These are phyloP conservation scores for Phodopus roborovskii DNA, from an alignment of 2,113 vertebrate genomes.

Conservation along the genomic window DNA sequence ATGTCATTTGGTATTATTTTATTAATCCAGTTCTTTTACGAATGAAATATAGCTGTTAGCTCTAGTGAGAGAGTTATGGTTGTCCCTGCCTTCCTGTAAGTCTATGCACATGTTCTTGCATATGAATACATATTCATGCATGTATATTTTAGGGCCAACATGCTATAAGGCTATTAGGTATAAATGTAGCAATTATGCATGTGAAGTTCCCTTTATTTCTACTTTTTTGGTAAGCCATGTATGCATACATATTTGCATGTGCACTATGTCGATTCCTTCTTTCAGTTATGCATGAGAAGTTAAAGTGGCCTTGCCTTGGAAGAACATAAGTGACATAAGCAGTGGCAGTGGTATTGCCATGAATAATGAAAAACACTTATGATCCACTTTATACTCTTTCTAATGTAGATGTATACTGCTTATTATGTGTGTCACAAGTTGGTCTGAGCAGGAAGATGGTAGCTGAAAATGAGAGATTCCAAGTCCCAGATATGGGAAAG, in stretches of 20 bases:
- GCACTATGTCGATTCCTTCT: not conserved
- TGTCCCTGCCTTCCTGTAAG: not conserved
- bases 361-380: conserved; percentile 5
- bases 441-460: not conserved
- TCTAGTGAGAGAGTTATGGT: not conserved
- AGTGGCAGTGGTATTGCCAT: not conserved
- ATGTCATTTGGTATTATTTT: conserved; percentile 4
- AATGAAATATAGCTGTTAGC: not conserved
- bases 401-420: not conserved
- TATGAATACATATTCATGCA: not conserved
- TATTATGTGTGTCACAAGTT: not conserved
- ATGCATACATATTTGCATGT: not conserved
- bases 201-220: not conserved
- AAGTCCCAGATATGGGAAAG: not conserved
- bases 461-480: not conserved
- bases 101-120: not conserved
- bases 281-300: not conserved
- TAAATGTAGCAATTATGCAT: not conserved
- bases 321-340: not conserved
- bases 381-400: not conserved
- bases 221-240: not conserved
- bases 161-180: not conserved
- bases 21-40: conserved; percentile 3
- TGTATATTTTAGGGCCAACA: not conserved
- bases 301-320: conserved; percentile 13